A percentile compares a stretch with the other conserved stretches of the same genome.
Evolutionary conservation across 2,888 invertebrate genomes (phyloP).

Genomic region (Mamestra brassicae): DNA sequence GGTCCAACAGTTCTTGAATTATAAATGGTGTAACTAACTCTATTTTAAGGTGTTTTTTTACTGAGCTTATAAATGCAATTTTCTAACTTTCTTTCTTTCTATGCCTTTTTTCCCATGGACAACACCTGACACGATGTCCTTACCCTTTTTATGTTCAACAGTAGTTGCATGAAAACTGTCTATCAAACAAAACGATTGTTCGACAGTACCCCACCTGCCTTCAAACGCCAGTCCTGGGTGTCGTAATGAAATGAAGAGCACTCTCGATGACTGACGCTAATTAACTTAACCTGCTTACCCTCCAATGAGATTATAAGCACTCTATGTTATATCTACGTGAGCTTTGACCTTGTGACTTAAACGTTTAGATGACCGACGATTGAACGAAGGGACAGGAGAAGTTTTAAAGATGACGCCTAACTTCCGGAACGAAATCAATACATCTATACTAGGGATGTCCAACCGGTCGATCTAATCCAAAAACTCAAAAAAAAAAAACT

Average conservation of each 20-base stretch:
- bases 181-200: not conserved
- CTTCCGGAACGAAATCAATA: not conserved
- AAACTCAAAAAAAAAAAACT: no score
- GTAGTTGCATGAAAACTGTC: no score
- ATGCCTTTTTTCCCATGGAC: no score
- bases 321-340: constrained; percentile 6
- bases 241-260: constrained; percentile 32
- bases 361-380: not conserved
- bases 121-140: no score
- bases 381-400: not conserved
- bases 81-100: no score
- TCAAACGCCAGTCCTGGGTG: constrained; percentile 3
- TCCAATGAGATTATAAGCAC: constrained; percentile 27
- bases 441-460: no score
- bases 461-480: no score
- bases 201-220: not conserved
- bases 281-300: constrained; percentile 27
- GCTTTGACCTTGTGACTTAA: not conserved
- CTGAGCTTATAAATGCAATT: no score
- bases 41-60: no score
- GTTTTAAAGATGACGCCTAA: not conserved
- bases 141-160: no score
- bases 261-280: constrained; percentile 27
- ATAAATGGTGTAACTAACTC: no score
- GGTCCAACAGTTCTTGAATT: no score